Evolutionary conservation across 2,888 invertebrate species (phyloP), one percentile per base, ranked within the genome.

Genomic region (Tupiocoris notatus): DNA sequence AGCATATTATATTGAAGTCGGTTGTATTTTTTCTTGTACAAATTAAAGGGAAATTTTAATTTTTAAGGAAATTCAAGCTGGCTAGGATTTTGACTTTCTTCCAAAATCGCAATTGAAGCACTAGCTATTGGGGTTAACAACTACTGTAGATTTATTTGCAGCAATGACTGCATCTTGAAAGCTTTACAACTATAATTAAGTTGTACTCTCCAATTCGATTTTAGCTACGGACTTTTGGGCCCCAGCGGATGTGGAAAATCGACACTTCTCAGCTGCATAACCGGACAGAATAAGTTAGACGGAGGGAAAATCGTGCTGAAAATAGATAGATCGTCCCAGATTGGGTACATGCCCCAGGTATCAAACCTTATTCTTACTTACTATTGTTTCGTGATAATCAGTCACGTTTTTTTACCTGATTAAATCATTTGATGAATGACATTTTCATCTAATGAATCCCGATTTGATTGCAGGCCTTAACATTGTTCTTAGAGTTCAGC

Each of bases 171-270:
- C n/a, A n/a, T n/a, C n/a, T n/a, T n/a, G n/a, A n/a, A n/a, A n/a
- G n/a, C n/a, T 39, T 39, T 39, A 39, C 12, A 39, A 3, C 3
- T 3, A 39, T 7, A 39, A 39, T 39, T 39, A 39, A 39, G n/a
- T n/a, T n/a, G n/a, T n/a, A n/a, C 12, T 9, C 9, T 54, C 54
- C 54, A 54, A 12, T 61, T 61, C 7, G 9, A 17, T 62, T 74
- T 63, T 84, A 92, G 92, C 81, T 96, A 95, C 83, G 95, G 95
- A 25, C 86, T 96, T 6, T 86, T 96, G 20, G 95, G 95, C 0
- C 92, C 95, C 0, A 94, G 94, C 80, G 95, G 95, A 7, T 95
- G 95, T 82, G 94, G 94, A 1, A 95, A 95, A 83, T 95, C 95
- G 0, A 95, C 95, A 0, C 85, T 96, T 2, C 86, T 96, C 9